These are phyloP conservation scores for Gorsachius magnificus DNA, from an alignment of 2,797 vertebrate genomes.

Conservation along the genomic window DNA sequence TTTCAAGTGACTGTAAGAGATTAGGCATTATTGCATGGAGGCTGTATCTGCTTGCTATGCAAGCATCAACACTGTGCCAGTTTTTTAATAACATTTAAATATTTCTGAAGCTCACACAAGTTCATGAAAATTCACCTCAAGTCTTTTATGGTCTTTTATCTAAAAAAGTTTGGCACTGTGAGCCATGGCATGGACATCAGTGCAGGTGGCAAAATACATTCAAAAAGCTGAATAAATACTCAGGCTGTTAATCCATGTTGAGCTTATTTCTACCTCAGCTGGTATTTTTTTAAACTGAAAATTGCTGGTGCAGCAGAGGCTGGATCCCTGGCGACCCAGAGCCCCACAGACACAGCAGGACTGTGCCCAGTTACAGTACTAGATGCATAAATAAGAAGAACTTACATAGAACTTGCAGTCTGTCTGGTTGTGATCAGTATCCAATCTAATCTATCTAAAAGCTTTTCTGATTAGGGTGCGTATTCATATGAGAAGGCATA, in stretches of 20 bases:
- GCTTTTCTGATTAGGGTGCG: slow-evolving; percentile 48
- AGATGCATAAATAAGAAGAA: background rate
- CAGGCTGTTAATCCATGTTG: background rate
- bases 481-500: slow-evolving; percentile 26
- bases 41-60: background rate
- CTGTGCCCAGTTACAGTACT: background rate
- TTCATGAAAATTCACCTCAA: background rate
- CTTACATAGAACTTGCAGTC: background rate
- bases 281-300: background rate
- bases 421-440: slow-evolving; percentile 6
- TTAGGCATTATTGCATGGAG: background rate
- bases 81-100: background rate
- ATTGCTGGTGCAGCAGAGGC: background rate
- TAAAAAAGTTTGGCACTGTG: background rate
- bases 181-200: background rate
- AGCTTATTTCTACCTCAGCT: background rate
- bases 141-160: background rate
- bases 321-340: background rate
- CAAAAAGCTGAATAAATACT: background rate
- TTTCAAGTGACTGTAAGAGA: background rate
- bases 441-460: slow-evolving; percentile 28
- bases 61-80: background rate
- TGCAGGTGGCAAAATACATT: background rate
- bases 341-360: background rate
- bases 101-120: background rate